These are phyloP conservation scores for Deroptyus accipitrinus DNA, from an alignment of 2,113 vertebrate genomes.

Conservation along the genomic window DNA sequence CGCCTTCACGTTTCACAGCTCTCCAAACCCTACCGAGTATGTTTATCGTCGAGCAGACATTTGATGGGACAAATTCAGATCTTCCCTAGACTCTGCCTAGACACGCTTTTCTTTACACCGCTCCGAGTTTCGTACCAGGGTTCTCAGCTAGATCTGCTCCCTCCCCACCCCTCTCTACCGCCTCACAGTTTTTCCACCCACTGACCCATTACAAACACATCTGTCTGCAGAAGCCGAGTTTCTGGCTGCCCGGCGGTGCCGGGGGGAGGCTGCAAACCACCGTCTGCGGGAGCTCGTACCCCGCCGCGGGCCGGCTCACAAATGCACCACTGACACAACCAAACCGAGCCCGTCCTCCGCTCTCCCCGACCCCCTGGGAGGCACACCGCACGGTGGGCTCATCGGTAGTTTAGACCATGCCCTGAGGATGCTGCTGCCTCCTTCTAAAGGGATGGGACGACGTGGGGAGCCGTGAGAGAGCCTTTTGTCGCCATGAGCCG, in stretches of 20 bases:
- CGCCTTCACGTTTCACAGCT: not conserved
- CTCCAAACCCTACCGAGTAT: rapidly evolving
- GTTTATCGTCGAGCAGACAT: rapidly evolving
- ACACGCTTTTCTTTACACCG: not conserved
- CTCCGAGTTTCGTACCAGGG: not conserved
- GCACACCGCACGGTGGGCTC: not conserved
- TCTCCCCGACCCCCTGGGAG: too few species aligned
- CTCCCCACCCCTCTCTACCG: not conserved
- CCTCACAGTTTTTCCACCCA: not conserved
- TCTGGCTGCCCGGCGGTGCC: too few species aligned
- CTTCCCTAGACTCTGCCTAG: not conserved
- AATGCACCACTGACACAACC: rapidly evolving
- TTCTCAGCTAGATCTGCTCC: too few species aligned
- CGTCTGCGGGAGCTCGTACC: not conserved
- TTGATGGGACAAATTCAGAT: not conserved
- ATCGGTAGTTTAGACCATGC: rapidly evolving
- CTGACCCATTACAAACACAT: rapidly evolving
- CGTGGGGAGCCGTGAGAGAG: not conserved
- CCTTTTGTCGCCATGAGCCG: not conserved
- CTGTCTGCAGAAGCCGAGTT: rapidly evolving
- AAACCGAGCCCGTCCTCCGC: rapidly evolving
- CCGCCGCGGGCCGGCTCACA: not conserved
- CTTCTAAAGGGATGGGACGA: not conserved
- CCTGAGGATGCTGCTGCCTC: too few species aligned
- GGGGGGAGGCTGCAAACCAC: not conserved